Percentiles rank a stretch among this genome's conserved stretches.
Conservation (phyloP, 2,113 vertebrate species). For the Psittacus erithacus region DNA sequence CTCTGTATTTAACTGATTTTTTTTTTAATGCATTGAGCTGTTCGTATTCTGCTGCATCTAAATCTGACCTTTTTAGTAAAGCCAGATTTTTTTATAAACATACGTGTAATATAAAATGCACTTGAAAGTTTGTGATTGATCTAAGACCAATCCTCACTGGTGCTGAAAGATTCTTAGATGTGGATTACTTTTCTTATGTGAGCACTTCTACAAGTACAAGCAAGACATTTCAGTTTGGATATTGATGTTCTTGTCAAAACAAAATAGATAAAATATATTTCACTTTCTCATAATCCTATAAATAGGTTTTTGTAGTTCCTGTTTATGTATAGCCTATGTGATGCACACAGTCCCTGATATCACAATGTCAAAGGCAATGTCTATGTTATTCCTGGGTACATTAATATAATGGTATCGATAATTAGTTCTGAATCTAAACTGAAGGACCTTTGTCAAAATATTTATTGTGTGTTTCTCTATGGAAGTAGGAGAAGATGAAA, state of each 20-base stretch:
- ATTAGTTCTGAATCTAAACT: neutral
- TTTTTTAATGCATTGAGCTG: neutral
- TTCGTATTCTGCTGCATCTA: neutral
- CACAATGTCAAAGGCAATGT: neutral
- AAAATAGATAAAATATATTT: neutral
- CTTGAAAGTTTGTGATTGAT: neutral
- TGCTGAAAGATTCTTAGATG: neutral
- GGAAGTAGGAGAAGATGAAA: neutral
- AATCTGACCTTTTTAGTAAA: neutral
- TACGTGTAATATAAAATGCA: neutral
- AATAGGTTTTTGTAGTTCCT: neutral
- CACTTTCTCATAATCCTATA: neutral
- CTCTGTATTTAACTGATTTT: neutral
- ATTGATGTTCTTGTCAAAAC: neutral
- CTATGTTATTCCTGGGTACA: neutral
- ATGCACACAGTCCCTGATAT: neutral
- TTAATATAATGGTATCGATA: neutral
- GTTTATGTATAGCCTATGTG: neutral
- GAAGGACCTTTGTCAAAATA: neutral
- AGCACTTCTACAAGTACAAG: neutral
- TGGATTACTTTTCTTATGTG: neutral
- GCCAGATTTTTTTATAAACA: neutral
- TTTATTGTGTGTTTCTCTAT: neutral
- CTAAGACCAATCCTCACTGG: neutral
- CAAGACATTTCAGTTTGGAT: neutral